Evolutionary conservation across 2,888 invertebrate species (phyloP).

Genomic region (Drosophila tripunctata): DNA sequence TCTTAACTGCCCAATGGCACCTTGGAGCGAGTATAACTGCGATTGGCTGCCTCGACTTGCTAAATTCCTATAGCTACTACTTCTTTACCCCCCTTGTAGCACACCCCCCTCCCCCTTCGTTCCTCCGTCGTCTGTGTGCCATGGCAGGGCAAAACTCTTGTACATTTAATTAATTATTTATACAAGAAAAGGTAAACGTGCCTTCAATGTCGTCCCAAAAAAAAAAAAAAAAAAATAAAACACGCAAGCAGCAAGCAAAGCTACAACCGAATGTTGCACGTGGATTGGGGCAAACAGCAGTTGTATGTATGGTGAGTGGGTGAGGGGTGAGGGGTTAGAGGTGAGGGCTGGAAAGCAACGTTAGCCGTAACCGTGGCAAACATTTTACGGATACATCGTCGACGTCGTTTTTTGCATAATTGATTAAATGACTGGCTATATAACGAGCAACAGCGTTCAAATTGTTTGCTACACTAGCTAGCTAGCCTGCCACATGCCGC

Average conservation of each 20-base stretch:
- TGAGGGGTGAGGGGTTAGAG: background rate
- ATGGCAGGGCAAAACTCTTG: constrained; percentile 60
- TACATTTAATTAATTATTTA: constrained; percentile 80
- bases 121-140: background rate
- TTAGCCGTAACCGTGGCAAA: constrained; percentile 62
- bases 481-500: constrained; percentile 24
- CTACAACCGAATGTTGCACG: constrained; percentile 29
- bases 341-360: background rate
- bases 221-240: too few species aligned
- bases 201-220: constrained; percentile 46
- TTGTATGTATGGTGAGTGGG: background rate
- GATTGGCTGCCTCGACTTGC: constrained; percentile 38
- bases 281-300: too few species aligned
- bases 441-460: constrained; percentile 60
- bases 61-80: too few species aligned
- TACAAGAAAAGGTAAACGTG: constrained; percentile 78
- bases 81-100: background rate
- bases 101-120: background rate
- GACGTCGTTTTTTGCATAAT: constrained; percentile 81
- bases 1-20: constrained; percentile 55
- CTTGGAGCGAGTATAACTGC: constrained; percentile 53
- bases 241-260: constrained; percentile 48
- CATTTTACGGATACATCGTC: constrained; percentile 75
- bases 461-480: constrained; percentile 49
- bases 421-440: constrained; percentile 83